phyloP scores from a whole-genome alignment of 1,140 invertebrate genomes.

The Gryllus bimaculatus region DNA sequence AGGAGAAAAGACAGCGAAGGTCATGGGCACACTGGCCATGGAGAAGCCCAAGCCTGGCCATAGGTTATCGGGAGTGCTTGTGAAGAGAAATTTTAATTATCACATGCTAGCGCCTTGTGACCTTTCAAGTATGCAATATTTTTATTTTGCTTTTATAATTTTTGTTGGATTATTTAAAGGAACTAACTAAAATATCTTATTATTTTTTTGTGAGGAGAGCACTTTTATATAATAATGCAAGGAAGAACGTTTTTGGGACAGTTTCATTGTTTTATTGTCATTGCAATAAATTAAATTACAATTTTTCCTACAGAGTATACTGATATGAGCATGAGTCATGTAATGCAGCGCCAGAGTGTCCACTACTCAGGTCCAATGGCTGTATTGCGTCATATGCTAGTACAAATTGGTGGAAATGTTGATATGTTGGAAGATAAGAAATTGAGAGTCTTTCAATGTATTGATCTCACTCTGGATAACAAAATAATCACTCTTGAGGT shows the following conservation, averaged over 20 bases:
- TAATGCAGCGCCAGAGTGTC: slow-evolving; percentile 83
- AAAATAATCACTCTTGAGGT: slow-evolving; percentile 77
- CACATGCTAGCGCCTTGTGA: slow-evolving; percentile 87
- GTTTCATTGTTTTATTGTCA: background rate
- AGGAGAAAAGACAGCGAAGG: slow-evolving; percentile 96
- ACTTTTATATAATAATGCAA: background rate
- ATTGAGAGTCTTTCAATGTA: slow-evolving; percentile 63
- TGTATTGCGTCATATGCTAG: slow-evolving; percentile 72
- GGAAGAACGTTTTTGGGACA: background rate
- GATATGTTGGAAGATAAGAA: slow-evolving; percentile 65
- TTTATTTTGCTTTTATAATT: background rate
- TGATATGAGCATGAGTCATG: slow-evolving; percentile 85
- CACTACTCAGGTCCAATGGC: slow-evolving; percentile 70
- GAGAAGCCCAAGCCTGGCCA: slow-evolving; percentile 68
- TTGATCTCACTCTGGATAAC: slow-evolving; percentile 76
- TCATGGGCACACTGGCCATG: slow-evolving; percentile 84
- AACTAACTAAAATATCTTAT: too few relatives aligned
- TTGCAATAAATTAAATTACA: background rate
- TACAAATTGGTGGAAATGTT: slow-evolving; percentile 72
- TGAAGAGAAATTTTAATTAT: slow-evolving; percentile 98
- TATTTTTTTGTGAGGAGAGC: background rate
- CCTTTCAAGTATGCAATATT: slow-evolving; percentile 60
- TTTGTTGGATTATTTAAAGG: background rate
- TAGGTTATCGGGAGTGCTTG: slow-evolving; percentile 82
- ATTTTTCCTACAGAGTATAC: slow-evolving; percentile 70